These are phyloP conservation scores for Champsocephalus esox DNA, from an alignment of 2,797 vertebrate genomes.

Conservation along the genomic window DNA sequence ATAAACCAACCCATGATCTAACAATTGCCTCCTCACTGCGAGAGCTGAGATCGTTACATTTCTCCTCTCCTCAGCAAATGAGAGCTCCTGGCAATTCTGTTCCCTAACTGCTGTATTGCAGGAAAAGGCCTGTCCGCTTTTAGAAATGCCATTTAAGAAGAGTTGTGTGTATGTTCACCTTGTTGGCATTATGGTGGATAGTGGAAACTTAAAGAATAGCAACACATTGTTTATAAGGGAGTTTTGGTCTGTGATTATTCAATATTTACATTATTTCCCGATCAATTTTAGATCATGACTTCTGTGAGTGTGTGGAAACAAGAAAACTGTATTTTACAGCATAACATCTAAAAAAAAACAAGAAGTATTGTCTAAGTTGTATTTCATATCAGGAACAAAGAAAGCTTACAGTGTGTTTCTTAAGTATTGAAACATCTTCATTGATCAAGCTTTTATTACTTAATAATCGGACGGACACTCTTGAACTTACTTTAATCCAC, in stretches of 20 bases:
- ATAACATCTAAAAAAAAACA: background rate
- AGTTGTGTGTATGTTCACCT: background rate
- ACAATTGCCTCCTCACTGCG: conserved; percentile 45
- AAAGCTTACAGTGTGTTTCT: background rate
- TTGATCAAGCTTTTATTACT: background rate
- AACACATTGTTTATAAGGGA: background rate
- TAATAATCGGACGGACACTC: background rate
- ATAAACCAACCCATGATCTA: conserved; percentile 57
- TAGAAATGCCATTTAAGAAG: conserved; percentile 13
- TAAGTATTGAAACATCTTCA: background rate
- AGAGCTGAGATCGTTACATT: conserved; percentile 56
- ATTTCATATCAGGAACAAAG: background rate
- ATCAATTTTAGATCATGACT: background rate
- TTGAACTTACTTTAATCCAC: background rate
- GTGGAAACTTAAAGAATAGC: background rate
- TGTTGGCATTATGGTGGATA: conserved; percentile 6
- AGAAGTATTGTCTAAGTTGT: background rate
- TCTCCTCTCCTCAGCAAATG: conserved; percentile 53
- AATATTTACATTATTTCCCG: background rate
- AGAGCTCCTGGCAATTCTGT: conserved; percentile 38
- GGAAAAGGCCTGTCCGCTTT: conserved; percentile 48
- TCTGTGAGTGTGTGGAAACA: background rate
- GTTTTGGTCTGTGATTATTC: background rate
- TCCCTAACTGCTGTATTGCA: conserved; percentile 46
- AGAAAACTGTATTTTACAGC: background rate